A percentile compares a stretch with the other conserved stretches of the same genome.
These are phyloP conservation scores for Muraenolepis orangiensis DNA, from an alignment of 2,797 vertebrate genomes.

Conservation along the genomic window DNA sequence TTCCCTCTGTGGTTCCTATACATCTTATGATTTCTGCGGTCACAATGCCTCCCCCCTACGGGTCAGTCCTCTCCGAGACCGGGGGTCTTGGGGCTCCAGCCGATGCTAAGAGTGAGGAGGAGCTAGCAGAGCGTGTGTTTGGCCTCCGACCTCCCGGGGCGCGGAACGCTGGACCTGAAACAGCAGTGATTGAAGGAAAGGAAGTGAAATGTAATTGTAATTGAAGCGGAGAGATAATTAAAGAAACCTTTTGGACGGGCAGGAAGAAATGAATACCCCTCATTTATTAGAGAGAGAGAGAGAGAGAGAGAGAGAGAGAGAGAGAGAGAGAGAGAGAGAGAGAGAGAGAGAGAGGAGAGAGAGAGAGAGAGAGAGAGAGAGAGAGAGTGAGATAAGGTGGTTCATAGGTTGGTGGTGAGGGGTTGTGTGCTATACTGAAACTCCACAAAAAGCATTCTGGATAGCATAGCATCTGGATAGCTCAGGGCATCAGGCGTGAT, in stretches of 20 bases:
- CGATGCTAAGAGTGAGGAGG: slow-evolving; percentile 32
- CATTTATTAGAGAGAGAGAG: slow-evolving; percentile 61
- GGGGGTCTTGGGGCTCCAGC: too few species aligned
- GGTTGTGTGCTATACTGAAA: slow-evolving; percentile 67
- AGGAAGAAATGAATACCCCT: slow-evolving; percentile 73
- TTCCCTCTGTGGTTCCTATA: too few species aligned
- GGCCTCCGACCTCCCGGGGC: slow-evolving; percentile 62
- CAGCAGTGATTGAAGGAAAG: slow-evolving; percentile 78
- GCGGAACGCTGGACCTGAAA: slow-evolving; percentile 74
- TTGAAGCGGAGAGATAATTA: slow-evolving; percentile 80
- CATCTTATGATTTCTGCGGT: neutral
- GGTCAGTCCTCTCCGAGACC: too few species aligned
- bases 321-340: slow-evolving; percentile 24
- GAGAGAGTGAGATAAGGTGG: neutral
- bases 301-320: slow-evolving; percentile 37
- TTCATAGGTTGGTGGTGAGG: neutral
- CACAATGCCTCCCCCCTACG: too few species aligned
- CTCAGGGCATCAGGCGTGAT: slow-evolving; percentile 79
- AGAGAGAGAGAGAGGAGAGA: slow-evolving; percentile 52
- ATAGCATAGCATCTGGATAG: too few species aligned
- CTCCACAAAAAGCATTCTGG: slow-evolving; percentile 73
- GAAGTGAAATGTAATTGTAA: slow-evolving; percentile 82
- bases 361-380: neutral
- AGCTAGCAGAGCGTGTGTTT: slow-evolving; percentile 51
- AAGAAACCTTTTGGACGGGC: slow-evolving; percentile 77